These are phyloP conservation scores for Heliconius hortense DNA, from an alignment of 2,888 invertebrate species.

Conservation along the genomic window DNA sequence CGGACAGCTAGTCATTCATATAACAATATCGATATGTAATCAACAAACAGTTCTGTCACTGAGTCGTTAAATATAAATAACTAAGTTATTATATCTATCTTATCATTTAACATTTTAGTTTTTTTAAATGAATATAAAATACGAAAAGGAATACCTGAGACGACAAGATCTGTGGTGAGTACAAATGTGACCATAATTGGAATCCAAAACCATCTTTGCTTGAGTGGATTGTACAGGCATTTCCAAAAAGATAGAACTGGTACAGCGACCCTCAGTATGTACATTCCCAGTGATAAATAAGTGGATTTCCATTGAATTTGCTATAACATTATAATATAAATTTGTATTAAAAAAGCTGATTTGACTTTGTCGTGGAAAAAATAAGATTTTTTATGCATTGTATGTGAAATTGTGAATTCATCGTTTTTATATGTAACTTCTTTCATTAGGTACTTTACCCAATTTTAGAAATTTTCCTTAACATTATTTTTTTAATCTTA, in stretches of 20 bases:
- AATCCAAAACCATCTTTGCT: conserved; percentile 68
- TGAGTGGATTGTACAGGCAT: conserved; percentile 65
- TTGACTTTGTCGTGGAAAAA: neutral
- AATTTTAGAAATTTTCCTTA: neutral
- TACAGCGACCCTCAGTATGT: conserved; percentile 63
- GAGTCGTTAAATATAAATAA: neutral
- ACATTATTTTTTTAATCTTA: conserved; percentile 3
- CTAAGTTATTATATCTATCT: neutral
- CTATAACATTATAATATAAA: conserved; percentile 51
- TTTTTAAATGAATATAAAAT: neutral
- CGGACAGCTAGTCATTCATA: too few species aligned
- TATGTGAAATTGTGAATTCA: too few species aligned
- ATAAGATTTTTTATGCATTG: neutral
- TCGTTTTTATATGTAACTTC: too few species aligned
- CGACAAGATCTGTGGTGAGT: conserved; percentile 73
- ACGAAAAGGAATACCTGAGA: conserved; percentile 68
- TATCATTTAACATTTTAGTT: neutral
- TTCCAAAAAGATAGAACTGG: conserved; percentile 66
- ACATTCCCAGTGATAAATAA: conserved; percentile 70
- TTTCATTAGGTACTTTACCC: neutral
- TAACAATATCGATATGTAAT: too few species aligned
- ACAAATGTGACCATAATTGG: conserved; percentile 66
- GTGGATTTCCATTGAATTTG: conserved; percentile 68
- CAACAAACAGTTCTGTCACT: too few species aligned
- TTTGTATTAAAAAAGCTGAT: neutral